Evolutionary conservation across 1,140 invertebrate species (phyloP), one percentile per base, ranked within the genome.

Genomic region (Bradynema listronoti): DNA sequence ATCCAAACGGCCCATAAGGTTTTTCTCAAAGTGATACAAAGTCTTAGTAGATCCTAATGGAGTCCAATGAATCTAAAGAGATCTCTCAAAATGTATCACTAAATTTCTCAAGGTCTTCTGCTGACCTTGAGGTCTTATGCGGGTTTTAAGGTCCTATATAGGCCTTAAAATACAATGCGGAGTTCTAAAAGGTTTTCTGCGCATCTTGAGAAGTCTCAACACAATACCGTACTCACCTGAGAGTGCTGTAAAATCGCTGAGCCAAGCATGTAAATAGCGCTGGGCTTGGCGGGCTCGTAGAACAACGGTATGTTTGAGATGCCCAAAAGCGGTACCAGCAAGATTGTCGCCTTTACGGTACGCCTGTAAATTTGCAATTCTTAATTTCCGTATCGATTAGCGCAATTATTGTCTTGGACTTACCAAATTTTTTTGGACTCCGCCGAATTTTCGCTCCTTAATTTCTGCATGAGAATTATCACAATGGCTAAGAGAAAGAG

Each of bases 241-340:
- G 78, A 80, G 27, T 81, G 77, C 36, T 81, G 80, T 6, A 82
- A 66, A 25, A 82, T 71, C n/a, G 81, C 78, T 57, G 81, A 81
- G 5, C 72, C 77, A 5, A 82, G 69, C 70, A 81, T 80, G 54
- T 81, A 81, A 5, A 75, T 73, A 29, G 68, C 63, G n/a, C 64
- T 73, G 0, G 71, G 72, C 5, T 77, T 63, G 25, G 76, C 69
- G 3, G 81, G 81, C 54, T 80, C 79, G 29, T 73, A 73, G 27
- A 83, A 73, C 43, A 82, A 78, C 7, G 82, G 65, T 25, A 82
- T 69, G 63, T 82, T 81, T 14, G 82, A 82, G 30, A 81, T 66
- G 7, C 82, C 74, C 9, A 83, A 72, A 30, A 83, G 63, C 0
- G 81, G 81, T 34, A 83, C 78, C 4, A 83, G 65, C n/a, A 83